Conservation (phyloP, 2,113 vertebrate genomes). For the Chascanopsetta lugubris region DNA sequence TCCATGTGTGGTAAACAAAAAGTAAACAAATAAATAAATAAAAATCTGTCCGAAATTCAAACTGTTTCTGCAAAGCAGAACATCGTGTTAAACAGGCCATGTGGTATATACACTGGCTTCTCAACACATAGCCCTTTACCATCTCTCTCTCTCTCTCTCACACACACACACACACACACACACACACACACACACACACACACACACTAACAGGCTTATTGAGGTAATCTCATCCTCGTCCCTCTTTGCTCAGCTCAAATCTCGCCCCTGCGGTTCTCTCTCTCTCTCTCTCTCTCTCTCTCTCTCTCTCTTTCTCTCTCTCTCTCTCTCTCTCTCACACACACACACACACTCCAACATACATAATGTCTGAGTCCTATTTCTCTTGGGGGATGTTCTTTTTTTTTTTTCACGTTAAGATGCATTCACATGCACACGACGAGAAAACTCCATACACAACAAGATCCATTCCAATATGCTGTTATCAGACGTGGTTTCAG, state of each 20-base stretch:
- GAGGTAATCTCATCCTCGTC: conserved; percentile 43
- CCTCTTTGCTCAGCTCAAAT: conserved; percentile 27
- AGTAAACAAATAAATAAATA: too few relatives aligned
- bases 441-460: conserved; percentile 33
- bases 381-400: conserved; percentile 19
- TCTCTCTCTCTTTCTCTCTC: conserved; percentile 26
- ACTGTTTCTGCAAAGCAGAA: conserved; percentile 35
- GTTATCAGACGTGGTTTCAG: conserved; percentile 46
- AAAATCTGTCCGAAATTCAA: conserved; percentile 3
- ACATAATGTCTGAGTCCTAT: conserved; percentile 18
- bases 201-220: conserved; percentile 39
- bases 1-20: conserved; percentile 1
- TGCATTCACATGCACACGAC: conserved; percentile 2
- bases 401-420: too few relatives aligned
- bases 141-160: not conserved
- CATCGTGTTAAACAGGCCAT: conserved; percentile 20
- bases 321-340: conserved; percentile 23
- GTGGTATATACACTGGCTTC: too few relatives aligned
- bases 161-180: conserved; percentile 3
- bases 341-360: conserved; percentile 9
- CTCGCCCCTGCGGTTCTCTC: not conserved
- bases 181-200: conserved; percentile 14
- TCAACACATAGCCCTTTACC: not conserved
- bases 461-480: conserved; percentile 43
- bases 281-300: conserved; percentile 22